Conservation (phyloP, 1,140 invertebrate genomes). For the Zaprionus davidi region DNA sequence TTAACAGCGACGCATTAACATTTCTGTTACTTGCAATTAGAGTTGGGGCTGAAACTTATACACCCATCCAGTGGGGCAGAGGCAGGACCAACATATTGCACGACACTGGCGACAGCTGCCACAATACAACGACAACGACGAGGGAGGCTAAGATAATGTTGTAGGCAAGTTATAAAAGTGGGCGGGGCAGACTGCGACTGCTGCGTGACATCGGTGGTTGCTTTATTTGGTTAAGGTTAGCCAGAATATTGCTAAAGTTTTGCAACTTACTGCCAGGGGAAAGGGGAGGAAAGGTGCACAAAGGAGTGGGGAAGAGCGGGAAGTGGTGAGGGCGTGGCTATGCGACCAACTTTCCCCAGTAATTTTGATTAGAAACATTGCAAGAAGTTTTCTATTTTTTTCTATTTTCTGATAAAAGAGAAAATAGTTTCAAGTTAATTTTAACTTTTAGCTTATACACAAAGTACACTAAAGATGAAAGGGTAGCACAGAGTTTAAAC, state of each 20-base stretch:
- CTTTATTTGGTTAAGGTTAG: constrained; percentile 55
- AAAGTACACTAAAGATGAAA: neutral
- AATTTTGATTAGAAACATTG: neutral
- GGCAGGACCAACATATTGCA: constrained; percentile 24
- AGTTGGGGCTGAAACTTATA: constrained; percentile 8
- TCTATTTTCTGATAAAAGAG: neutral
- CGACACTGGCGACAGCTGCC: constrained; percentile 44
- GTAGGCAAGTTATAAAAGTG: neutral
- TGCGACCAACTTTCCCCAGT: neutral
- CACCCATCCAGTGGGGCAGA: neutral
- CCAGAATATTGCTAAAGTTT: constrained; percentile 55
- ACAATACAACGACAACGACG: constrained; percentile 22
- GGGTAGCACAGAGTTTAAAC: neutral
- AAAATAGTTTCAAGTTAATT: constrained; percentile 2
- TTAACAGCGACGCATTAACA: constrained; percentile 41
- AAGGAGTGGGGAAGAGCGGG: neutral
- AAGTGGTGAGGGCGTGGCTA: neutral
- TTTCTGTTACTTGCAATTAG: constrained; percentile 31
- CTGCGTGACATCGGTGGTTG: constrained; percentile 51
- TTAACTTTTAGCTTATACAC: neutral
- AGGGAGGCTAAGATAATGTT: constrained; percentile 25
- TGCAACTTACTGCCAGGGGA: constrained; percentile 1
- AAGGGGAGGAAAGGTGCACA: neutral
- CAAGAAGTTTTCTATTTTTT: neutral
- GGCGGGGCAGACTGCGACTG: constrained; percentile 5